Conservation (phyloP, 2,888 invertebrate genomes). For the Dicycla oo region DNA sequence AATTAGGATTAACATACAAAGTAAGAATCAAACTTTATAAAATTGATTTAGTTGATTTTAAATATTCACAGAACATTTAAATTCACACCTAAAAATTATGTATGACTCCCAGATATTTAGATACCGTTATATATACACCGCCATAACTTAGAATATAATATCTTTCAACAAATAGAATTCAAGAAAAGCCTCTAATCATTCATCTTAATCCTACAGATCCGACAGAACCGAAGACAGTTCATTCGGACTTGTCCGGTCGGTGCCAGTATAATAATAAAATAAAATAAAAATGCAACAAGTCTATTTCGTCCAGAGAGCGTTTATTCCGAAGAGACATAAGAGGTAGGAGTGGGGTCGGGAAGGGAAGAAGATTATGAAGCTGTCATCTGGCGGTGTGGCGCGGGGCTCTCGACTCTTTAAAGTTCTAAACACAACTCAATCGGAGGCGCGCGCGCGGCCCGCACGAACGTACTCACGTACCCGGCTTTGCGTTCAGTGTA, state of each 20-base stretch:
- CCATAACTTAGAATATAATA: background rate
- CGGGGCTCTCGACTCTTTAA: conserved; percentile 67
- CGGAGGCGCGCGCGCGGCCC: conserved; percentile 79
- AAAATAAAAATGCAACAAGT: conserved; percentile 84
- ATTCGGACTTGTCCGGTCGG: conserved; percentile 71
- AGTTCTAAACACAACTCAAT: conserved; percentile 69
- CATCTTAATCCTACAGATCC: conserved; percentile 72
- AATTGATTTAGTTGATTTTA: conserved; percentile 4
- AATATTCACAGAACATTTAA: conserved; percentile 5
- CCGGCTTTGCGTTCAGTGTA: conserved; percentile 58
- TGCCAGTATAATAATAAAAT: conserved; percentile 75
- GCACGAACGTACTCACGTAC: conserved; percentile 65
- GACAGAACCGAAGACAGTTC: conserved; percentile 74
- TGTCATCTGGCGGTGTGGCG: conserved; percentile 81
- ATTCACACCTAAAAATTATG: background rate
- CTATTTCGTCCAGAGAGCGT: conserved; percentile 79
- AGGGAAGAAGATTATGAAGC: conserved; percentile 80
- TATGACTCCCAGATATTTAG: background rate
- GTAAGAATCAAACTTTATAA: conserved; percentile 4
- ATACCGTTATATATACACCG: background rate
- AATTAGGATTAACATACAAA: conserved; percentile 20
- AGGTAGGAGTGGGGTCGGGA: conserved; percentile 74
- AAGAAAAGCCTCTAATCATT: conserved; percentile 64
- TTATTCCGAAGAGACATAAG: conserved; percentile 67
- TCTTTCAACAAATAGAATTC: conserved; percentile 28